Evolutionary conservation across 2,113 vertebrate genomes (phyloP), one percentile per base, ranked within the genome.

Genomic region (Ctenomys sociabilis): DNA sequence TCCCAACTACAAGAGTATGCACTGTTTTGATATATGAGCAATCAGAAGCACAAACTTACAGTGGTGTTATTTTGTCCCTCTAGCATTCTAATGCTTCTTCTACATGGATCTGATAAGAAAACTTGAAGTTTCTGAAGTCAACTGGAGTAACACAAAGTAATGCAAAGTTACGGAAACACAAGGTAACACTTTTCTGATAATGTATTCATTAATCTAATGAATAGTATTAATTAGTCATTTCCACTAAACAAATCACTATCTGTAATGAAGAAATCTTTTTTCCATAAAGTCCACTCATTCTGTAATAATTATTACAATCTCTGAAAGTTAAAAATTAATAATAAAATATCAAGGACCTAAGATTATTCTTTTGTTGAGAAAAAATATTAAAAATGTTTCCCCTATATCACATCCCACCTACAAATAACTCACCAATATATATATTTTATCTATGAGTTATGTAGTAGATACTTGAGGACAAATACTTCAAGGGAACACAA

Each of bases 321-420:
- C 57, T 85, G 32, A 32, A 81, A 95, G 35, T 86, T 90, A 93
- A 86, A 85, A 73, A 30, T 72, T 72, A 89, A 95, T 28, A 57
- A 92, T 14, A 59, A 45, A 43, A 52, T 78, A 70, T 52, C 40
- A 70, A 68, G 35, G 16, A 66, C 24, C 37, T 21, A 84, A 45
- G 52, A 78, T 78, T 89, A 93, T 80, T 86, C 12, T 7, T 75
- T 92, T 70, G 35, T 30, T 84, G 24, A 85, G 43, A 85, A 61
- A 73, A 61, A 22, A 37, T 64, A 92, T 26, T 59, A 89, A 95
- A 84, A 70, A 68, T 85, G 66, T 84, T 83, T 85, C 78, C 93
- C 10, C 40, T 89, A 17, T 78, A 81, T 70, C 40, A 90, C 16
- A 78, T 78, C 35, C 63, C 28, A 95, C 80, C 52, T 72, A 70